These are phyloP conservation scores for Harmothoe impar DNA, from an alignment of 2,888 invertebrate genomes.

Conservation along the genomic window DNA sequence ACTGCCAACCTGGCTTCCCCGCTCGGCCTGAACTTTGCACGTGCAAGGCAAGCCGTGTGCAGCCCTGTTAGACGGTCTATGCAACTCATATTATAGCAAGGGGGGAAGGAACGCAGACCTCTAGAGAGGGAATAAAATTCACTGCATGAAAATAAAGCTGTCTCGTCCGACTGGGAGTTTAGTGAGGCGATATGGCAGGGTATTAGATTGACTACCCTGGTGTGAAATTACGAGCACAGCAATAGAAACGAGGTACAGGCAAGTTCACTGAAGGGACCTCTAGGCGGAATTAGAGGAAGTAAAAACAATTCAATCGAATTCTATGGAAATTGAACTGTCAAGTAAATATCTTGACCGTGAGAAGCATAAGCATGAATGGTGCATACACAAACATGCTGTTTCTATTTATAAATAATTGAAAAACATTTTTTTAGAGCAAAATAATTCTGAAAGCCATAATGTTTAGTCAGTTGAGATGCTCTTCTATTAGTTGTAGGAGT, in stretches of 20 bases:
- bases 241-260: neutral
- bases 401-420: neutral
- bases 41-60: neutral
- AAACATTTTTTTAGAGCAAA: neutral
- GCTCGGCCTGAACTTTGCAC: neutral
- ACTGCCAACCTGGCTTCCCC: neutral
- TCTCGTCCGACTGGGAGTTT: neutral
- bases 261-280: neutral
- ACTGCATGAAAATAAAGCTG: neutral
- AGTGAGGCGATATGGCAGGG: constrained; percentile 4
- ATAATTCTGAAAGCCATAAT: neutral
- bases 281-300: neutral
- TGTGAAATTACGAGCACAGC: constrained; percentile 39
- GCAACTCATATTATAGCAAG: neutral
- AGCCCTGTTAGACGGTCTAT: neutral
- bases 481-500: neutral
- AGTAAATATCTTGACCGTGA: neutral
- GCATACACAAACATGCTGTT: neutral
- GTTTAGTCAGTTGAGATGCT: neutral
- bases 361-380: neutral
- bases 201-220: neutral
- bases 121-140: neutral
- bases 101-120: neutral
- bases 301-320: constrained; percentile 31
- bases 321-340: constrained; percentile 42